These are phyloP conservation scores for Danionella dracula DNA, from an alignment of 2,797 vertebrate species.

Conservation along the genomic window DNA sequence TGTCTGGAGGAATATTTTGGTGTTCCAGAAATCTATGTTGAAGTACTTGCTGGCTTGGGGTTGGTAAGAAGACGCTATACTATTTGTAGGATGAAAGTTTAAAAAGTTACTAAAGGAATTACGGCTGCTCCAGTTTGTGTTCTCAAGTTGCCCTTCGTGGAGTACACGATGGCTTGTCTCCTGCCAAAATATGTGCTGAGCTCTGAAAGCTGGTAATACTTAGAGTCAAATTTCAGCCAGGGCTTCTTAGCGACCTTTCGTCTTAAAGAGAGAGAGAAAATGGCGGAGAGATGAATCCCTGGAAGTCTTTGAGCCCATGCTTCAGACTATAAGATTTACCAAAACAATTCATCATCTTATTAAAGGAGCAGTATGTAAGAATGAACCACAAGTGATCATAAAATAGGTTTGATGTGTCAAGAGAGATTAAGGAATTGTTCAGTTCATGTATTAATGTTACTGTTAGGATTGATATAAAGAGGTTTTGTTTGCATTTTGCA, in stretches of 20 bases:
- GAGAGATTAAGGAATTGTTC: too few species aligned
- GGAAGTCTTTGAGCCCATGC: constrained; percentile 14
- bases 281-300: constrained; percentile 18
- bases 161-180: constrained; percentile 16
- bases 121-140: constrained; percentile 15
- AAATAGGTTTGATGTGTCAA: too few species aligned
- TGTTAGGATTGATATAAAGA: too few species aligned
- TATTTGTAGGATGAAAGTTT: not conserved
- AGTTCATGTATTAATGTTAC: too few species aligned
- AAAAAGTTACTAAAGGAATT: constrained; percentile 30
- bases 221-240: constrained; percentile 48
- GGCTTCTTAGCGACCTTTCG: constrained; percentile 24
- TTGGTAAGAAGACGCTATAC: not conserved
- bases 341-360: constrained; percentile 27
- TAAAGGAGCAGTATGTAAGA: too few species aligned
- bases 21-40: constrained; percentile 1
- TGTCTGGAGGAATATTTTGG: constrained; percentile 6
- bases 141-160: constrained; percentile 30
- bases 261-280: constrained; percentile 1
- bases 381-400: too few species aligned
- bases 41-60: not conserved
- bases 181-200: constrained; percentile 44
- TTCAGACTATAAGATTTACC: constrained; percentile 1
- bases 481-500: too few species aligned
- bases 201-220: constrained; percentile 47